Percentiles rank a stretch among this genome's conserved stretches.
Conservation (phyloP, 2,797 vertebrate genomes). For the Anableps anableps region DNA sequence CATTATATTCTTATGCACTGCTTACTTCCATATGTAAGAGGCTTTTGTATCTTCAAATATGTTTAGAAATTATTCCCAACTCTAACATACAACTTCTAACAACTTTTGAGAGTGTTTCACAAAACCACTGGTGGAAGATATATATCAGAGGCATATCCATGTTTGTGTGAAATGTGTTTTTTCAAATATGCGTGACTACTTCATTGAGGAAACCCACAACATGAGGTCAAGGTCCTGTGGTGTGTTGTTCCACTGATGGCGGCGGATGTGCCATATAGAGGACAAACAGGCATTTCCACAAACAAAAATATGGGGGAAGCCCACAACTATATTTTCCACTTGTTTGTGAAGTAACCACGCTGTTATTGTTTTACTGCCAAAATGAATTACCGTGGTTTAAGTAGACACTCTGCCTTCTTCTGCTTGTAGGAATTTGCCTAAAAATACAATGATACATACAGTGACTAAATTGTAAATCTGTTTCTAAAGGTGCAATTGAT, state of each 20-base stretch:
- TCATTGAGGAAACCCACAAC: conserved; percentile 70
- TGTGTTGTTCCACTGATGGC: conserved; percentile 68
- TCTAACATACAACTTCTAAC: not conserved
- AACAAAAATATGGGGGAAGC: conserved; percentile 77
- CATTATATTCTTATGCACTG: conserved; percentile 70
- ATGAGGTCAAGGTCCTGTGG: conserved; percentile 75
- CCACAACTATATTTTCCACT: conserved; percentile 71
- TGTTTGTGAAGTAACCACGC: conserved; percentile 72
- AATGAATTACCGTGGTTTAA: conserved; percentile 67
- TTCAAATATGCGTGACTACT: conserved; percentile 54
- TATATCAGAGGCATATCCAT: conserved; percentile 19
- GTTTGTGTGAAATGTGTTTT: conserved; percentile 46
- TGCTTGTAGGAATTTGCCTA: conserved; percentile 35
- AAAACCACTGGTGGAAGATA: conserved; percentile 19
- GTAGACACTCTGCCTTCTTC: conserved; percentile 40
- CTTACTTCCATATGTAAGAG: conserved; percentile 59
- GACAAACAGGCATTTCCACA: conserved; percentile 76
- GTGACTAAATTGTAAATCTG: not conserved
- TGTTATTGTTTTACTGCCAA: conserved; percentile 79
- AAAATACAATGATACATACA: not conserved
- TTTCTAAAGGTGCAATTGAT: not conserved
- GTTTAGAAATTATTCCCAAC: conserved; percentile 1
- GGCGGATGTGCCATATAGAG: conserved; percentile 78
- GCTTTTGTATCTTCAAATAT: conserved; percentile 44
- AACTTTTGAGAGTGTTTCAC: not conserved